Evolutionary conservation across 2,888 invertebrate species (phyloP).

Genomic region (Callyntrura guangdongensis): DNA sequence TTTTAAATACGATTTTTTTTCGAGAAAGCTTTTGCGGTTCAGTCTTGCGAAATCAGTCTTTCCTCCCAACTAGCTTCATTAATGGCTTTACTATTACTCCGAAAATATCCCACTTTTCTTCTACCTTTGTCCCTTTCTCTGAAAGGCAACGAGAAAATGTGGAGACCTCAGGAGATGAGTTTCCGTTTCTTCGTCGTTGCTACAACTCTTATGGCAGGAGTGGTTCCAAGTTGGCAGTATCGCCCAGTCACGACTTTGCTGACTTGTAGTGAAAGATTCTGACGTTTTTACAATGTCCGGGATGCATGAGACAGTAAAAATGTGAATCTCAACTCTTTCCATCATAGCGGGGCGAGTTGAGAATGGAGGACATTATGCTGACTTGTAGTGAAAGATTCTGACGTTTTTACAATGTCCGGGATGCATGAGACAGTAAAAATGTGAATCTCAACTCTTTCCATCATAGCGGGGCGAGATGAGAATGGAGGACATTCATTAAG

Average conservation of each 20-base stretch:
- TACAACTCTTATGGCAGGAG: not conserved
- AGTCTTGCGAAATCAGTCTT: slow-evolving; percentile 63
- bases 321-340: slow-evolving; percentile 33
- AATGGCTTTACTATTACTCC: not conserved
- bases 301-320: slow-evolving; percentile 6
- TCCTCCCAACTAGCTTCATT: slow-evolving; percentile 33
- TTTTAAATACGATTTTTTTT: not conserved
- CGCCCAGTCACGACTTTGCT: not conserved
- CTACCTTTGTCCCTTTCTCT: slow-evolving; percentile 61
- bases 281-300: slow-evolving; percentile 2
- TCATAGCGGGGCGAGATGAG: slow-evolving; percentile 60
- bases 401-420: slow-evolving; percentile 3
- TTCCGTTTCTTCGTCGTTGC: not conserved
- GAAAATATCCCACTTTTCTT: slow-evolving; percentile 16
- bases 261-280: not conserved
- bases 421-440: slow-evolving; percentile 2
- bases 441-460: slow-evolving; percentile 37
- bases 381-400: not conserved
- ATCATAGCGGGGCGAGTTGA: slow-evolving; percentile 68
- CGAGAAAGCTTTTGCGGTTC: not conserved
- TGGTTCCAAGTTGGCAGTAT: not conserved
- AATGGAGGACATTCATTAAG: slow-evolving; percentile 41
- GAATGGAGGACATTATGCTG: slow-evolving; percentile 41
- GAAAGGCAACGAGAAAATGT: slow-evolving; percentile 8
- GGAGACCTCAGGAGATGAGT: not conserved